Percentiles rank a stretch among this genome's conserved stretches.
Conservation (phyloP, 92 coral and sea anemone species). For the Chrysogorgia sp. region DNA sequence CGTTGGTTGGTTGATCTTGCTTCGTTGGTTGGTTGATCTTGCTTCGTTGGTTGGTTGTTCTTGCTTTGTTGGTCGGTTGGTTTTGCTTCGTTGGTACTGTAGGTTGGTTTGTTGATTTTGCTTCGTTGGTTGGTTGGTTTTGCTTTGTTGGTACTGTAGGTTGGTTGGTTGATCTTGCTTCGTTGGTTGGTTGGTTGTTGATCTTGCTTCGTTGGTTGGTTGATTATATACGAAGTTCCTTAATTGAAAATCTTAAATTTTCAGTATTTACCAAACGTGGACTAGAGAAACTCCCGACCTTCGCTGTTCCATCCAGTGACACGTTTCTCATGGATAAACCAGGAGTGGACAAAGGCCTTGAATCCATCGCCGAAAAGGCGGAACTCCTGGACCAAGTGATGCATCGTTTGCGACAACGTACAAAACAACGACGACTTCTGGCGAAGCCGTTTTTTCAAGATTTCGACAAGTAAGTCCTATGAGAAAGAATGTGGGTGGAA, state of each 20-base stretch:
- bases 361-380: constrained; percentile 59
- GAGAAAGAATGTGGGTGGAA: no score
- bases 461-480: constrained; percentile 86
- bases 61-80: no score
- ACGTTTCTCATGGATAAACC: constrained; percentile 88
- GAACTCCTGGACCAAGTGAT: constrained; percentile 67
- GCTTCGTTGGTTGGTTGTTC: no score
- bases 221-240: neutral
- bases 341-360: constrained; percentile 68
- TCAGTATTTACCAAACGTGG: constrained; percentile 92
- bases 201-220: neutral
- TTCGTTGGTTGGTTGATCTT: no score
- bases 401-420: constrained; percentile 82
- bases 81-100: no score
- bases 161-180: no score
- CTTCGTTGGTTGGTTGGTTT: no score
- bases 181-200: neutral
- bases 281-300: constrained; percentile 83
- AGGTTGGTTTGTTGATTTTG: no score
- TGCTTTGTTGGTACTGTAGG: no score
- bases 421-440: constrained; percentile 82
- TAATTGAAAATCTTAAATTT: neutral
- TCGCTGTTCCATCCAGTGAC: constrained; percentile 82
- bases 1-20: no score
- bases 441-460: constrained; percentile 95